Base-by-base conservation (phyloP, 2,797 vertebrate genomes). In the Hafferia zeledoni region DNA sequence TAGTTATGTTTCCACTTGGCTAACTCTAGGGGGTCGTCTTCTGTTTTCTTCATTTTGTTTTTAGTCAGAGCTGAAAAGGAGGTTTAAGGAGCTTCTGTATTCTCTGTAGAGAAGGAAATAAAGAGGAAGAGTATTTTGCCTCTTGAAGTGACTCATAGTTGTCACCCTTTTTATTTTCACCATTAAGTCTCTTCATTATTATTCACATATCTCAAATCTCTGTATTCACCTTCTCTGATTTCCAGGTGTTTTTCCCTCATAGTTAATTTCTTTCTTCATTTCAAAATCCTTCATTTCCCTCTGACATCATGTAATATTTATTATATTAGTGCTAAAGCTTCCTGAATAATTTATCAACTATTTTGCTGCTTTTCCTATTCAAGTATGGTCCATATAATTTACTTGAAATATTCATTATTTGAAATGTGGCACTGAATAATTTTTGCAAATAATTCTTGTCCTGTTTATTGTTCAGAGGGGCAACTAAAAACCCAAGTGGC, bases 271-370 rank as follows among this genome's bases (percentile, higher is more conserved):
- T 92, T 92, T 83, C 44, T 89, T 87, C 15, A 81, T 65, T 87
- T 87, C 39, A 82, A 90, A 93, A 90, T n/a, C 65, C 47, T 86
- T 95, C 55, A 68, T 71, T 91, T 93, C 53, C 49, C 65, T 90
- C 69, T 3, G 4, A 88, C 72, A 93, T 85, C 61, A 94, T 90
- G 87, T 92, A 95, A 96, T 95, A 95, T 95, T 95, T 94, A 94
- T 85, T 82, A 80, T 60, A 80, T 89, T 87, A 84, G 86, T 84
- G 83, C 70, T 84, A 90, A 85, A 82, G 81, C 50, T 60, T 31
- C 33, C 87, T 95, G 59, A 92, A 95, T 95, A 87, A 96, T 93
- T 93, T 49, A 95, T 79, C 59, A 69, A 64, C 35, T 83, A 44
- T 87, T 95, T 94, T 93, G 18, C 81, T 89, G 90, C 61, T 86